Evolutionary conservation across 2,888 invertebrate genomes (phyloP), one percentile per base, ranked within the genome.

Genomic region (Heliconius erato): DNA sequence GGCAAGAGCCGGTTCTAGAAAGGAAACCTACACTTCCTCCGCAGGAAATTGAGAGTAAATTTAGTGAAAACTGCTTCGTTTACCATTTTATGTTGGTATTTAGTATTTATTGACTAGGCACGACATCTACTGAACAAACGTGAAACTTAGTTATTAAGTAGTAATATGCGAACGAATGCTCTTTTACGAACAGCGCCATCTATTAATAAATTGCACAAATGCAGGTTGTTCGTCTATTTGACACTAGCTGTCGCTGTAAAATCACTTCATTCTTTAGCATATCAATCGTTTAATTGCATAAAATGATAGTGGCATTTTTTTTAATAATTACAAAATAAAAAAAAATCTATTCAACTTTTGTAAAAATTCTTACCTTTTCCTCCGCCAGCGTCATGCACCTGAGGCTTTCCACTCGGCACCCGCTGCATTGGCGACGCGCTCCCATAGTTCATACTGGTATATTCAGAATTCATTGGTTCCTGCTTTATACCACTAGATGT

Each of bases 401-500:
- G 95, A 86, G 95, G 95, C 90, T 96, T 96, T 87, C 95, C 95
- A 87, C 95, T 94, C 89, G 95, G 95, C 92, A 96, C 95, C 89
- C 96, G 92, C 89, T 96, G 96, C 96, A 96, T 95, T 79, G 96
- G 95, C 84, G 96, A 95, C 67, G 94, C 92, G 84, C 91, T 95
- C 79, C 96, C 96, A 86, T 96, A 96, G 91, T 94, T 96, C 94
- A 96, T 95, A 91, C 94, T 93, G 88, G 94, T 90, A 89, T 96
- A 96, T 87, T 96, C 96, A 84, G 94, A 93, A 84, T 95, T 96
- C 85, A 95, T 91, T 16, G 96, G 96, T 88, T 96, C 96, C 85
- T 96, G 95, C 94, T 96, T 96, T 93, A 96, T 94, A 91, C 96
- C 94, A 93, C 96, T 95, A 94, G 96, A 97, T 96, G 98, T 98